A percentile compares a stretch with the other conserved stretches of the same genome.
These are phyloP conservation scores for Meriones unguiculatus DNA, from an alignment of 2,113 vertebrate genomes.

Conservation along the genomic window DNA sequence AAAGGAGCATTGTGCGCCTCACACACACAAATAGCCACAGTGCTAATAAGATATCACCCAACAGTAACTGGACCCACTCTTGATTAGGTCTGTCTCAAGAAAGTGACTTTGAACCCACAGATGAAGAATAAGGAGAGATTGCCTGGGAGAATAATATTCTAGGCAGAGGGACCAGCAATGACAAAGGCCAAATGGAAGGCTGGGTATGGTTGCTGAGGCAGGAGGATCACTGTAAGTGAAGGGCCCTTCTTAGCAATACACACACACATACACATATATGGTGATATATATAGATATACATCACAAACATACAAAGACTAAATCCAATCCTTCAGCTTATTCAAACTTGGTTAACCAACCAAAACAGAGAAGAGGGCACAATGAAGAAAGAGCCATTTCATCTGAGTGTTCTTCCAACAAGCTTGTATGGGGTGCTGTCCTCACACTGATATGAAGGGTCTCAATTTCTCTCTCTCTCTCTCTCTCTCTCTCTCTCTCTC, in stretches of 20 bases:
- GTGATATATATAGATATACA: too few species aligned
- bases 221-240: neutral
- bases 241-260: neutral
- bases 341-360: neutral
- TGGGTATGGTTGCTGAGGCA: neutral
- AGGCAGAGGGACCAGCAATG: neutral
- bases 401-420: neutral
- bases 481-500: neutral
- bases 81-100: neutral
- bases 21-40: neutral
- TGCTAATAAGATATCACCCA: neutral
- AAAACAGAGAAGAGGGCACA: neutral
- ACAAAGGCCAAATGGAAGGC: neutral
- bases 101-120: neutral
- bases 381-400: neutral
- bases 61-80: neutral
- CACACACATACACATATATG: too few species aligned
- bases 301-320: neutral
- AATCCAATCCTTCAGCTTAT: slow-evolving; percentile 19
- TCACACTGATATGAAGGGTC: neutral
- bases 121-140: neutral
- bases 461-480: neutral
- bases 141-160: neutral
- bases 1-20: neutral
- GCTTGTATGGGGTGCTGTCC: neutral